These are phyloP conservation scores for Dioctria rufipes DNA, from an alignment of 2,888 invertebrate species.

Conservation along the genomic window DNA sequence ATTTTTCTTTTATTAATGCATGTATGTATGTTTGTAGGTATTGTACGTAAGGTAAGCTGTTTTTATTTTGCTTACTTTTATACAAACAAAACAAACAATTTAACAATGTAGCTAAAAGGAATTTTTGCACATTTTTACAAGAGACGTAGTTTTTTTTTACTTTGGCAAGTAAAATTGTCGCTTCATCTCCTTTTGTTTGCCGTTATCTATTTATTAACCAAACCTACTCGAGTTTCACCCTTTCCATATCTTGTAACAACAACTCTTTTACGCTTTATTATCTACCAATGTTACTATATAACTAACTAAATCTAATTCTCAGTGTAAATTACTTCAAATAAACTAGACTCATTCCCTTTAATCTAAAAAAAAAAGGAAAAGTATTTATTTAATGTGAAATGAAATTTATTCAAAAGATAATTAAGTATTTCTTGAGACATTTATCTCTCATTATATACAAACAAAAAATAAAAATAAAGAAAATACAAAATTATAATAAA, in stretches of 20 bases:
- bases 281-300: too few relatives aligned
- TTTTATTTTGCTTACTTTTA: constrained; percentile 29
- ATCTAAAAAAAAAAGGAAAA: neutral
- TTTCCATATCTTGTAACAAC: too few relatives aligned
- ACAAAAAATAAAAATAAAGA: constrained; percentile 22
- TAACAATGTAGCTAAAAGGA: constrained; percentile 33
- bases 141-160: constrained; percentile 7
- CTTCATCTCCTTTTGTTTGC: too few relatives aligned
- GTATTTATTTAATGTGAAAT: constrained; percentile 1
- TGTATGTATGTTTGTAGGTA: too few relatives aligned
- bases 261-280: too few relatives aligned
- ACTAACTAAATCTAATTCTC: too few relatives aligned
- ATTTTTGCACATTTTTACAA: constrained; percentile 44
- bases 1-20: too few relatives aligned
- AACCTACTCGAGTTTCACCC: too few relatives aligned
- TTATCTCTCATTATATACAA: constrained; percentile 6
- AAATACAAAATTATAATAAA: neutral
- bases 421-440: constrained; percentile 20
- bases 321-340: constrained; percentile 28
- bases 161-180: too few relatives aligned
- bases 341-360: constrained; percentile 33
- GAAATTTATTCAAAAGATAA: neutral
- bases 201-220: too few relatives aligned
- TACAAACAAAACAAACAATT: constrained; percentile 1
- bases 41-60: too few relatives aligned